These are phyloP conservation scores for Eupsilia transversa DNA, from an alignment of 2,888 invertebrate genomes.

Conservation along the genomic window DNA sequence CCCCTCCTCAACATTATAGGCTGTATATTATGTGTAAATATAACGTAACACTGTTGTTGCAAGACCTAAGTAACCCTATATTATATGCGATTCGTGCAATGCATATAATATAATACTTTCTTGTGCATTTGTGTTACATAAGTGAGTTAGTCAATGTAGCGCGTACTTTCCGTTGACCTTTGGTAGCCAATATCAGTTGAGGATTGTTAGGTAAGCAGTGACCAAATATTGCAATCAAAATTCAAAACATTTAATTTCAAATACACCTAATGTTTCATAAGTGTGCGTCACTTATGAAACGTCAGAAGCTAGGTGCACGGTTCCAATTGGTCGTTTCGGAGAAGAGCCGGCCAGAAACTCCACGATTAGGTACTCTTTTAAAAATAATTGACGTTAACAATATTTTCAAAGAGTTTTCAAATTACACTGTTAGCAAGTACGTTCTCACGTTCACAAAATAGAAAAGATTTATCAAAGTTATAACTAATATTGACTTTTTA, in stretches of 20 bases:
- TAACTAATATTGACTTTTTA: no score
- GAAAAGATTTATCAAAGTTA: no score
- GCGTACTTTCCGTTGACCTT: not conserved
- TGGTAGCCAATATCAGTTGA: not conserved
- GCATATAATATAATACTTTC: not conserved
- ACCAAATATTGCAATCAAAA: not conserved
- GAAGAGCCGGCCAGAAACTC: no score
- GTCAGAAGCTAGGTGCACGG: no score
- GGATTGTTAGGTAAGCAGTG: not conserved
- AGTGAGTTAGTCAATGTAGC: not conserved
- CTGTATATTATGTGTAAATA: no score
- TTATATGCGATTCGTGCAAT: not conserved
- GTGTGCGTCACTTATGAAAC: no score
- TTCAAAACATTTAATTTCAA: not conserved
- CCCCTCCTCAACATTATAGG: no score
- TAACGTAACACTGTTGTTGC: not conserved
- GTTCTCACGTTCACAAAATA: no score
- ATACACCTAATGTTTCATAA: no score
- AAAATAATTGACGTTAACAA: not conserved
- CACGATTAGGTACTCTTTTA: not conserved
- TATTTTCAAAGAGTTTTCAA: not conserved
- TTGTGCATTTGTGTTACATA: conserved; percentile 3
- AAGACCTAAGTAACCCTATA: not conserved
- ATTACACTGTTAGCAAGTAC: not conserved
- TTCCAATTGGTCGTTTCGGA: no score